phyloP scores from a whole-genome alignment of 2,113 vertebrate species.

The Gadus macrocephalus region DNA sequence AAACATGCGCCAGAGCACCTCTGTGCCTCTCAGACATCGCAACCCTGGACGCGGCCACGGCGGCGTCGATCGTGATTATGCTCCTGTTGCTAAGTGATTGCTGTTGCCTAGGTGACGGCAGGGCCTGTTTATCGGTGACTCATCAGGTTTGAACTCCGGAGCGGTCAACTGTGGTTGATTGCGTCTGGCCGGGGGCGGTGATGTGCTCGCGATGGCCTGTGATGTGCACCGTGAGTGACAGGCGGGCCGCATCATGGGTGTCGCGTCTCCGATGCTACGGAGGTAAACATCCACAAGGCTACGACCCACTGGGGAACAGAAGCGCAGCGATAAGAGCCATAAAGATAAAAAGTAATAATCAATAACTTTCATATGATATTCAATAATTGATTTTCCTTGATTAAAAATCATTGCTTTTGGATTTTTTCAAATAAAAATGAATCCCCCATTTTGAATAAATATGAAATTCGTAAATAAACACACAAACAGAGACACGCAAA shows the following conservation, averaged over 20 bases:
- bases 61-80: slow-evolving; percentile 38
- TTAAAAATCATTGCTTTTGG: too few species aligned
- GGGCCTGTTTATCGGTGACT: slow-evolving; percentile 51
- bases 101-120: slow-evolving; percentile 64
- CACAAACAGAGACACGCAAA: too few species aligned
- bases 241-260: background rate
- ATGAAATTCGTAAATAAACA: too few species aligned
- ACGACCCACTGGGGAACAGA: background rate
- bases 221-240: slow-evolving; percentile 28
- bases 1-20: slow-evolving; percentile 37
- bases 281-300: background rate
- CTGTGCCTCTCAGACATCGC: slow-evolving; percentile 16
- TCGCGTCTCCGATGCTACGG: background rate
- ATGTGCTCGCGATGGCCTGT: slow-evolving; percentile 4
- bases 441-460: too few species aligned
- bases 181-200: slow-evolving; percentile 8
- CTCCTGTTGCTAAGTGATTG: slow-evolving; percentile 63
- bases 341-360: too few species aligned
- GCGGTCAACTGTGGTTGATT: slow-evolving; percentile 20
- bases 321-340: background rate
- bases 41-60: background rate
- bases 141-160: slow-evolving; percentile 48
- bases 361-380: too few species aligned
- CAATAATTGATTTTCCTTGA: too few species aligned
- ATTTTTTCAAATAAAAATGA: too few species aligned